Evolutionary conservation across 1,140 invertebrate genomes (phyloP).

Genomic region (Odontomachus brunneus): DNA sequence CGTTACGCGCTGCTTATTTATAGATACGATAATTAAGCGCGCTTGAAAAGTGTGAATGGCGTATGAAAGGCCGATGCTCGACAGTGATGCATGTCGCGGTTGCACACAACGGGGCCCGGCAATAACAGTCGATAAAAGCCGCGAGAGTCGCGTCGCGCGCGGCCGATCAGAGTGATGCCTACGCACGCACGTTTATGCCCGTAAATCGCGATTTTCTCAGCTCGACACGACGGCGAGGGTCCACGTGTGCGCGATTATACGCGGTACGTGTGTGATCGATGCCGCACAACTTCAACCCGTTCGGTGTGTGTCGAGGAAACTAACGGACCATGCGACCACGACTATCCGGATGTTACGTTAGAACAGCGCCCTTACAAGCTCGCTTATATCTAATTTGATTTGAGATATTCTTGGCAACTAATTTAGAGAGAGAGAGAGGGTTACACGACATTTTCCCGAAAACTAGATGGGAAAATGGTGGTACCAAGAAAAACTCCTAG

Average conservation of each 20-base stretch:
- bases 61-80: conserved; percentile 65
- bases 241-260: not conserved
- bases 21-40: conserved; percentile 69
- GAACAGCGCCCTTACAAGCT: too few relatives aligned
- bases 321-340: too few relatives aligned
- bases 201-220: conserved; percentile 62
- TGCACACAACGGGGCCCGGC: conserved; percentile 40
- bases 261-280: not conserved
- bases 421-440: too few relatives aligned
- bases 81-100: conserved; percentile 63
- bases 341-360: too few relatives aligned
- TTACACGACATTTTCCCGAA: too few relatives aligned
- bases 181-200: conserved; percentile 8
- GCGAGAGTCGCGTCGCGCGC: conserved; percentile 10
- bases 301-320: too few relatives aligned
- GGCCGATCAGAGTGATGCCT: conserved; percentile 48
- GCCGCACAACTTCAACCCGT: not conserved
- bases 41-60: conserved; percentile 67
- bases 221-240: not conserved
- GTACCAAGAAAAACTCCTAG: too few relatives aligned
- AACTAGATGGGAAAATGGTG: too few relatives aligned
- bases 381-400: too few relatives aligned
- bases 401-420: too few relatives aligned
- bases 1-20: conserved; percentile 66
- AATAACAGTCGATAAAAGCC: conserved; percentile 65